Evolutionary conservation across 2,797 vertebrate genomes (phyloP).

Genomic region (Ctenosaura bakeri): DNA sequence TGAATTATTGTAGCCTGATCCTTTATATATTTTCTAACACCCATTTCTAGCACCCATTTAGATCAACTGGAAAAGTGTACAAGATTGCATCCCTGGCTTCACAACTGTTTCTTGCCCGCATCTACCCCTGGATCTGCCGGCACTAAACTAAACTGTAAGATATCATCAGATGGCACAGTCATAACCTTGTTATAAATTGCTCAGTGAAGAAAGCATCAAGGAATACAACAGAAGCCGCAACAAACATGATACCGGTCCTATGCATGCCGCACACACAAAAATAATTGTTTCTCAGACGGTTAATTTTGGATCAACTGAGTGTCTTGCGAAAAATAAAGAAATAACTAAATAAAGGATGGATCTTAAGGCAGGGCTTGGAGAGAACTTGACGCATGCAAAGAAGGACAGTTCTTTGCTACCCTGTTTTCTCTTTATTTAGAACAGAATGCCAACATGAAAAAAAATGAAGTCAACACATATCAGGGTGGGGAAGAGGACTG

Average conservation of each 20-base stretch:
- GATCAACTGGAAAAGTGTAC: not conserved
- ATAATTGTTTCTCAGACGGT: not conserved
- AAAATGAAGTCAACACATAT: not conserved
- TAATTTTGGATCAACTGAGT: not conserved
- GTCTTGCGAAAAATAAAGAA: conserved; percentile 44
- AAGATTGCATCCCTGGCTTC: conserved; percentile 25
- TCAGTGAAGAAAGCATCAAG: conserved; percentile 60
- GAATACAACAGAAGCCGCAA: conserved; percentile 61
- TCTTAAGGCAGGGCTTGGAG: conserved; percentile 40
- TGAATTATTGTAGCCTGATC: not conserved
- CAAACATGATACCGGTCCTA: not conserved
- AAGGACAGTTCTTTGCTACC: conserved; percentile 30
- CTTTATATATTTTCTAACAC: too few relatives aligned
- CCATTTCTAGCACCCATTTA: too few relatives aligned
- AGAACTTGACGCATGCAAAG: conserved; percentile 34
- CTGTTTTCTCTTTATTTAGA: not conserved
- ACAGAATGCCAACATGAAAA: not conserved
- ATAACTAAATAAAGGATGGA: conserved; percentile 38
- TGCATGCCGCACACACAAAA: too few relatives aligned
- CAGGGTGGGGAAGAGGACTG: not conserved
- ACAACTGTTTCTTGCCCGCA: conserved; percentile 40
- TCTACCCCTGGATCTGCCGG: conserved; percentile 55
- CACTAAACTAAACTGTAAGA: conserved; percentile 57
- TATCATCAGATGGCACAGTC: conserved; percentile 58
- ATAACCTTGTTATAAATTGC: conserved; percentile 42